Conservation (phyloP, 2,888 invertebrate genomes). For the Periphyllus acericola region DNA sequence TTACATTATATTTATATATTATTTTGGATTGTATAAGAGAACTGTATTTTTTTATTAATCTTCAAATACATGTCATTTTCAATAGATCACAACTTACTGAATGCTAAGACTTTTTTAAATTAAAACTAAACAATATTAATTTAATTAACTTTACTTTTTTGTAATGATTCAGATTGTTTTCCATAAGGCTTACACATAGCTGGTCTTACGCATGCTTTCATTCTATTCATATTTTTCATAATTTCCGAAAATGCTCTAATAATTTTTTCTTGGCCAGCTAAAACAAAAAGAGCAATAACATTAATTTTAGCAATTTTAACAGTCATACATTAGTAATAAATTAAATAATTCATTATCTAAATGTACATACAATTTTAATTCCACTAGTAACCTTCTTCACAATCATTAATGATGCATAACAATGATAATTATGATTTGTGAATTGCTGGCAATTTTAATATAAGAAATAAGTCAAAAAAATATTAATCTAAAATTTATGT, state of each 20-base stretch:
- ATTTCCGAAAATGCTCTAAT: constrained; percentile 86
- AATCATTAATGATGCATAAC: not conserved
- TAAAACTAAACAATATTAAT: constrained; percentile 6
- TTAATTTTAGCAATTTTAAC: not conserved
- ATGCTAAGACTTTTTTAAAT: not conserved
- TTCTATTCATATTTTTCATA: constrained; percentile 87
- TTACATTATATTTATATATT: too few species aligned
- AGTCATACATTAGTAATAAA: not conserved
- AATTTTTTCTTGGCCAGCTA: constrained; percentile 82
- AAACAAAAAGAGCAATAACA: not conserved
- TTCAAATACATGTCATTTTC: too few species aligned
- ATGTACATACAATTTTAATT: not conserved
- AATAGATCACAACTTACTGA: too few species aligned
- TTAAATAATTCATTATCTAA: not conserved
- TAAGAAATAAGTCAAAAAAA: not conserved
- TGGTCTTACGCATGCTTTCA: constrained; percentile 88
- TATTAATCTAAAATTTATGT: too few species aligned
- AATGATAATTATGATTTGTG: constrained; percentile 16
- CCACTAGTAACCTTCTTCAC: constrained; percentile 17
- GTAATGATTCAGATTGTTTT: constrained; percentile 87
- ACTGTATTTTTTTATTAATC: too few species aligned
- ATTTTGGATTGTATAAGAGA: too few species aligned
- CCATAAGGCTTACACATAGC: constrained; percentile 92
- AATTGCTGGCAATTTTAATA: not conserved
- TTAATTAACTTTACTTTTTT: constrained; percentile 76